These are phyloP conservation scores for Agrochola circellaris DNA, from an alignment of 2,888 invertebrate species.

Conservation along the genomic window DNA sequence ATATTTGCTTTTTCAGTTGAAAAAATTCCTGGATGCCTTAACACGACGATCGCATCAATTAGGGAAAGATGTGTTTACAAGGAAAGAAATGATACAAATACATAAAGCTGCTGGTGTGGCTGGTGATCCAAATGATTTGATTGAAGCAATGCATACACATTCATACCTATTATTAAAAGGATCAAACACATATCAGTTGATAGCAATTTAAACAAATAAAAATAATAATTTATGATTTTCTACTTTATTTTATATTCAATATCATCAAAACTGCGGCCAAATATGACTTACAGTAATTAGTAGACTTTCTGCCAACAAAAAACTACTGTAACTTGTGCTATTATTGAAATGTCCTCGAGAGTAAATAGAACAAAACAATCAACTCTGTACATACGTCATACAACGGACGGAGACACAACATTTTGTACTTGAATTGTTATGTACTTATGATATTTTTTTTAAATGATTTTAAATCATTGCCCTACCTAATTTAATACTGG, in stretches of 20 bases:
- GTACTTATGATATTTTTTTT: not conserved
- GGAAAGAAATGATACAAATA: slow-evolving; percentile 94
- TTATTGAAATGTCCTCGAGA: slow-evolving; percentile 1
- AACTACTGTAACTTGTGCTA: slow-evolving; percentile 7
- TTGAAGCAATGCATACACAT: slow-evolving; percentile 95
- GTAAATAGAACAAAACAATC: slow-evolving; percentile 14
- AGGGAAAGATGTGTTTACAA: slow-evolving; percentile 93
- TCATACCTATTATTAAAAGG: slow-evolving; percentile 96
- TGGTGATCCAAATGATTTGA: slow-evolving; percentile 92
- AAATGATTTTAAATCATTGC: slow-evolving; percentile 31
- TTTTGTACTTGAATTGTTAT: slow-evolving; percentile 43
- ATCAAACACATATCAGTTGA: slow-evolving; percentile 92
- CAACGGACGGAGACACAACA: slow-evolving; percentile 5
- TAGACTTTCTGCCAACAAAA: slow-evolving; percentile 21
- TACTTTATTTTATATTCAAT: slow-evolving; percentile 29
- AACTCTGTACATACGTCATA: not conserved
- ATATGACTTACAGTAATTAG: slow-evolving; percentile 39
- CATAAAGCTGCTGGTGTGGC: slow-evolving; percentile 92
- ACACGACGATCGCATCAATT: slow-evolving; percentile 92
- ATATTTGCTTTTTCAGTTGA: slow-evolving; percentile 89
- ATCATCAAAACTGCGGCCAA: slow-evolving; percentile 29
- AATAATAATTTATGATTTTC: not conserved
- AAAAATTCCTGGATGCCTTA: slow-evolving; percentile 93
- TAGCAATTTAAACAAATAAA: slow-evolving; percentile 76
- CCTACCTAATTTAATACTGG: slow-evolving; percentile 42